Percentiles rank a stretch among this genome's conserved stretches.
These are phyloP conservation scores for Drosophila niveifrons DNA, from an alignment of 2,888 invertebrate genomes.

Conservation along the genomic window DNA sequence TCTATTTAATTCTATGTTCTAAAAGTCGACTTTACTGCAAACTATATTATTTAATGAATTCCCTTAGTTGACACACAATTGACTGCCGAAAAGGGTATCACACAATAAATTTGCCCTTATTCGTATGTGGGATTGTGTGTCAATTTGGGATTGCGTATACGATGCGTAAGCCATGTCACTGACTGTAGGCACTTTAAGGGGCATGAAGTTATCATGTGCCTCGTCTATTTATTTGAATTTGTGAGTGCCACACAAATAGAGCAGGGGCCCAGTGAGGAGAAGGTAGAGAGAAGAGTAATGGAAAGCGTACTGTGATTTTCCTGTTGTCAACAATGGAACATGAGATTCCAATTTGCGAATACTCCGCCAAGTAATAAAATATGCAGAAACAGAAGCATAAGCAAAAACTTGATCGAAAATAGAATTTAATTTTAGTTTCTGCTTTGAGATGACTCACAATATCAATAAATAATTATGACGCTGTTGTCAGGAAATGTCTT, in stretches of 20 bases:
- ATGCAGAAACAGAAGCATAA: neutral
- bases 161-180: slow-evolving; percentile 9
- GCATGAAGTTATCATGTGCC: slow-evolving; percentile 51
- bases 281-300: slow-evolving; percentile 12
- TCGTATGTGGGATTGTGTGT: neutral
- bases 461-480: slow-evolving; percentile 1
- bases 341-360: slow-evolving; percentile 3
- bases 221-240: slow-evolving; percentile 55
- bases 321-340: slow-evolving; percentile 4
- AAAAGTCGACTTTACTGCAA: neutral
- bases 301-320: neutral
- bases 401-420: neutral
- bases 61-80: too few relatives aligned
- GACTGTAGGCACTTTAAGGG: slow-evolving; percentile 24
- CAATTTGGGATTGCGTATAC: slow-evolving; percentile 24
- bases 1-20: neutral
- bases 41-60: neutral
- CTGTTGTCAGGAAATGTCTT: neutral
- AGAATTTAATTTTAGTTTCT: neutral
- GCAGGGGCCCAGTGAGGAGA: neutral
- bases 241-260: neutral
- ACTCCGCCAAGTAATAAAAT: neutral
- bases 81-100: slow-evolving; percentile 18
- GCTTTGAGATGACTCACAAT: neutral
- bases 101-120: slow-evolving; percentile 20